Conservation (phyloP, 1,140 invertebrate species). For the Ceratina calcarata region DNA sequence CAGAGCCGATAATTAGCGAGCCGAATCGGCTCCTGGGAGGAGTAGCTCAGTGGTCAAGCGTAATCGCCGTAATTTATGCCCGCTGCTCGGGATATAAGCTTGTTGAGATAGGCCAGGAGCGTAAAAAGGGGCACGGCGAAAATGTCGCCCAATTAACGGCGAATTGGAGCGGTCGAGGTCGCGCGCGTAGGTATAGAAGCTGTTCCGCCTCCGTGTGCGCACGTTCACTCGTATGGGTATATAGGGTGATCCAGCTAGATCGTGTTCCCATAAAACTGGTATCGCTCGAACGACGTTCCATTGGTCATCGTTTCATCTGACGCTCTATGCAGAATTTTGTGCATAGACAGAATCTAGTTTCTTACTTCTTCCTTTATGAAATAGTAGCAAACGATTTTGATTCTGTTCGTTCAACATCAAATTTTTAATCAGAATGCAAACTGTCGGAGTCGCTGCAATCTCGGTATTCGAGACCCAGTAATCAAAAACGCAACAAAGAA, state of each 20-base stretch:
- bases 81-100: constrained; percentile 53
- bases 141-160: constrained; percentile 78
- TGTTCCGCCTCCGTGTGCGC: constrained; percentile 14
- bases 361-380: too few relatives aligned
- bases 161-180: constrained; percentile 76
- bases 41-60: constrained; percentile 62
- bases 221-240: background rate
- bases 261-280: background rate
- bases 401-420: too few relatives aligned
- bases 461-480: too few relatives aligned
- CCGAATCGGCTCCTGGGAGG: constrained; percentile 57
- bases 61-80: constrained; percentile 78
- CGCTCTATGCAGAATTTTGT: background rate
- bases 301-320: background rate
- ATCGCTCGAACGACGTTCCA: background rate
- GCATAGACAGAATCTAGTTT: too few relatives aligned
- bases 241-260: constrained; percentile 27
- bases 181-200: constrained; percentile 26
- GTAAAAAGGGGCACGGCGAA: constrained; percentile 75
- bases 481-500: too few relatives aligned
- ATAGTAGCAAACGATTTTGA: too few relatives aligned
- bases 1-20: constrained; percentile 71
- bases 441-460: too few relatives aligned
- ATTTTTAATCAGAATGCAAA: too few relatives aligned
- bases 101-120: constrained; percentile 75